Evolutionary conservation across 2,797 vertebrate genomes (phyloP).

Genomic region (Valencia hispanica): DNA sequence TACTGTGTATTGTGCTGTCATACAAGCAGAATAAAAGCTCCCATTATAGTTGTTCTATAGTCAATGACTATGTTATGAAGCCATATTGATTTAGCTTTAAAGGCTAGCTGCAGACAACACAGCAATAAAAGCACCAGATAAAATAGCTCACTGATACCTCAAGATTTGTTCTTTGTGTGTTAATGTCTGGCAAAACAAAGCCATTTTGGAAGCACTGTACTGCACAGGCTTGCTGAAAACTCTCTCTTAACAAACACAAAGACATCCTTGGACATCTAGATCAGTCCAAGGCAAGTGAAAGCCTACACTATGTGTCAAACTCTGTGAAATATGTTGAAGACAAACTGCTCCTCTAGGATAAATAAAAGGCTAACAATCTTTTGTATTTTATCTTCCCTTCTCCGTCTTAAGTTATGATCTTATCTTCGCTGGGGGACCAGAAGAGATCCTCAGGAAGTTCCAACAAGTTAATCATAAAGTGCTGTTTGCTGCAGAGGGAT

Average conservation of each 20-base stretch:
- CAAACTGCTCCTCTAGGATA: constrained; percentile 9
- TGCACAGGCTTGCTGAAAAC: constrained; percentile 7
- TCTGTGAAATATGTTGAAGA: constrained; percentile 13
- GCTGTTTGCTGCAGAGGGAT: constrained; percentile 91
- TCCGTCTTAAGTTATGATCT: constrained; percentile 88
- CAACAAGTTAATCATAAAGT: constrained; percentile 91
- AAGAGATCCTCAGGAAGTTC: constrained; percentile 94
- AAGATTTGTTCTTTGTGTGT: constrained; percentile 5
- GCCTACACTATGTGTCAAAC: constrained; percentile 10
- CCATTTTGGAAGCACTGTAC: constrained; percentile 10
- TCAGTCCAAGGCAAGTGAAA: constrained; percentile 33
- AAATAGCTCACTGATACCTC: not conserved
- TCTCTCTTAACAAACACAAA: constrained; percentile 21
- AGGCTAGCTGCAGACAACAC: not conserved
- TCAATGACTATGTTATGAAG: not conserved
- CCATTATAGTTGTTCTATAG: not conserved
- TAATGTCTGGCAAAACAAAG: not conserved
- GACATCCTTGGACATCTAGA: constrained; percentile 32
- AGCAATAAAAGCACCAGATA: not conserved
- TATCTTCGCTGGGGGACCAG: constrained; percentile 92
- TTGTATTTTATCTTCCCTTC: constrained; percentile 29
- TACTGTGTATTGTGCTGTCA: too few species aligned
- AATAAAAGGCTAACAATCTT: constrained; percentile 36
- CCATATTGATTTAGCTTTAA: not conserved
- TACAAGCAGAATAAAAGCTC: not conserved